Conservation (phyloP, 2,113 vertebrate species). For the Scytalopus superciliaris region DNA sequence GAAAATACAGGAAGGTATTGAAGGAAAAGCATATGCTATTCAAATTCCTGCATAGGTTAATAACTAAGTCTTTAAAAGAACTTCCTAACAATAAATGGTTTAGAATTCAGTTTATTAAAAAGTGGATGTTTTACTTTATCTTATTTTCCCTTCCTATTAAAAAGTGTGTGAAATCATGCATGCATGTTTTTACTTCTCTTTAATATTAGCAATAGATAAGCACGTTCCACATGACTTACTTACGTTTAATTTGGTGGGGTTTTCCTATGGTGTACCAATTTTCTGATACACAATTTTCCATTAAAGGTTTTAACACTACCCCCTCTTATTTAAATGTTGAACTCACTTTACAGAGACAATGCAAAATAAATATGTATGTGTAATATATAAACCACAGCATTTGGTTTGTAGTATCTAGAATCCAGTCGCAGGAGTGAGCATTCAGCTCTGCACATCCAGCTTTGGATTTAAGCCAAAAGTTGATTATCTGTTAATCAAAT, state of each 20-base stretch:
- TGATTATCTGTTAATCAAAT: constrained; percentile 58
- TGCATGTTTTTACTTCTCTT: background rate
- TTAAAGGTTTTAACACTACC: background rate
- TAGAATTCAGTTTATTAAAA: background rate
- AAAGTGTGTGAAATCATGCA: background rate
- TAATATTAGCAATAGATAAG: background rate
- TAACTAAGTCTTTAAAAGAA: background rate
- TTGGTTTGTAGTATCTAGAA: background rate
- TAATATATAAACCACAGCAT: background rate
- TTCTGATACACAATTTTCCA: background rate
- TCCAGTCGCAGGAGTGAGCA: background rate
- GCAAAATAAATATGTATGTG: background rate
- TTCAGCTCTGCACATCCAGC: background rate
- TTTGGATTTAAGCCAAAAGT: constrained; percentile 41
- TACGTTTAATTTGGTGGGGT: background rate
- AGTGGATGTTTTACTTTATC: background rate
- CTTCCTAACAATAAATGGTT: background rate
- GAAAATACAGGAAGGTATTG: background rate
- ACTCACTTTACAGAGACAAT: background rate
- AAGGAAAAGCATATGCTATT: background rate
- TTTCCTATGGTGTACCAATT: background rate
- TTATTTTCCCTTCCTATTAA: background rate
- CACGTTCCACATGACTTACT: background rate
- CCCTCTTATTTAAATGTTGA: background rate
- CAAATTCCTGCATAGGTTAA: background rate